Base-by-base conservation (phyloP, 2,797 vertebrate genomes). In the Phoxinus dragarum region DNA sequence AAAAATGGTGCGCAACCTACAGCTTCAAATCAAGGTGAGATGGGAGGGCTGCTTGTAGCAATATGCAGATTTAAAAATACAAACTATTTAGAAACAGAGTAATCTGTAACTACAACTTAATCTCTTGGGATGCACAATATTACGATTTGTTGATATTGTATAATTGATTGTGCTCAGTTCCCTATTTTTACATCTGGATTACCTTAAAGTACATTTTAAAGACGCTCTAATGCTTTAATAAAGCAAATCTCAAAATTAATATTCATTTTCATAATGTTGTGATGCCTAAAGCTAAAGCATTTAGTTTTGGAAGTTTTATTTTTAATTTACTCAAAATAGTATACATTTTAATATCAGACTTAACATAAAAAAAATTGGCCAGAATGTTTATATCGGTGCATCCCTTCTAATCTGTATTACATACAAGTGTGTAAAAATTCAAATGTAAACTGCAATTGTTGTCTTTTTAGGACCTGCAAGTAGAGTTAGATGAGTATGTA, bases 11-110 rank as follows among this genome's bases (percentile, higher is more conserved):
- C 94, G 95, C 76, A 94, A 96, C 89, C 95, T 98, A 31, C 98
- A 99, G 92, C 94, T 95, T 23, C 97, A 98, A 88, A 94, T 97
- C 84, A 97, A 97, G 94, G 96, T 96, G 61, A 86, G 92, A 31
- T 2, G 4, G 23, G 34, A 77, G 21, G n/a, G 7, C 9, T 47
- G 54, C 4, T 44, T 56, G 56, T 12, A 40, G 56, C 12, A 76
- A 16, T 27, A n/a, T n/a, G n/a, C n/a, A 69, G 66, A 52, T 68
- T 64, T 36, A 40, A 49, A 61, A 31, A 49, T 16, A 66, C 36
- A 2, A n/a, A 14, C 8, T 17, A 56, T 21, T 34, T 5, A 23
- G 27, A 36, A 61, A 21, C 19, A 56, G 21, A 59, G 11, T 40
- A 61, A 49, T 52, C 64, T 52, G 36, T 23, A 79, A 31, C 27